Percentiles rank a stretch among this genome's conserved stretches.
Conservation (phyloP, 2,888 invertebrate genomes). For the Podabrus alpinus region DNA sequence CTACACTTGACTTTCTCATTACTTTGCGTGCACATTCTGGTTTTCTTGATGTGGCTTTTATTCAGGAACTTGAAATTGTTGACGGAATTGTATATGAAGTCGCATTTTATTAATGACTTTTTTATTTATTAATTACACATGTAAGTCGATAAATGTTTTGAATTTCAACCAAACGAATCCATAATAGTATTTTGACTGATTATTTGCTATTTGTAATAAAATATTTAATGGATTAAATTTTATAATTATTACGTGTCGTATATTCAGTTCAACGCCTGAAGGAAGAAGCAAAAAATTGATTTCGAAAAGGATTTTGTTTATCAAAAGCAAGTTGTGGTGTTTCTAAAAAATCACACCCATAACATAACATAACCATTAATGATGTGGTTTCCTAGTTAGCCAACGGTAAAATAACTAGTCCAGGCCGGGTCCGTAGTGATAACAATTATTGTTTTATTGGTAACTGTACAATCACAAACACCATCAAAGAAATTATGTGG, state of each 20-base stretch:
- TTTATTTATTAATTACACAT: not conserved
- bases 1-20: not conserved
- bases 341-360: not conserved
- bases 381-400: not conserved
- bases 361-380: not conserved
- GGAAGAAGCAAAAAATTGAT: not conserved
- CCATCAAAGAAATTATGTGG: not conserved
- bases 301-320: not conserved
- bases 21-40: constrained; percentile 4
- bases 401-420: not conserved
- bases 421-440: not conserved
- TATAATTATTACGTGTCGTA: too few relatives aligned
- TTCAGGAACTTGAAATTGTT: not conserved
- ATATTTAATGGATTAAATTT: too few relatives aligned
- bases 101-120: not conserved
- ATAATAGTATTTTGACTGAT: too few relatives aligned
- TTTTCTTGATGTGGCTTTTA: not conserved
- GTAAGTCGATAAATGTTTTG: not conserved
- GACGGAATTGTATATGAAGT: not conserved
- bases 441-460: not conserved
- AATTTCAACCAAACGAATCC: not conserved
- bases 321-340: not conserved
- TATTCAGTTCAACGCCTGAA: not conserved
- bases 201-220: too few relatives aligned
- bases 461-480: not conserved